These are phyloP conservation scores for Phrynosoma platyrhinos DNA, from an alignment of 2,113 vertebrate genomes.

Conservation along the genomic window DNA sequence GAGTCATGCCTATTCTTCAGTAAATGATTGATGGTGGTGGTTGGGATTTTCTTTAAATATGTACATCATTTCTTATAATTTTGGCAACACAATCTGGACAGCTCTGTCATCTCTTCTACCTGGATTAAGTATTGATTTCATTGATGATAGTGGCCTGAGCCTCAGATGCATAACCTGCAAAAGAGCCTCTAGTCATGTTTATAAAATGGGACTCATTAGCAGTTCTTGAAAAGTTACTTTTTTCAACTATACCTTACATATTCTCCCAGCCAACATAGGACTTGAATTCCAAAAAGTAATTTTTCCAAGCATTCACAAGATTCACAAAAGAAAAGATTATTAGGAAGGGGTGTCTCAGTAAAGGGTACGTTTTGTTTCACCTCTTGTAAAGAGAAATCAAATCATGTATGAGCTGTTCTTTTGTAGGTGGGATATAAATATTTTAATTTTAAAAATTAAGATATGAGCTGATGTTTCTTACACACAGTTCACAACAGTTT, in stretches of 20 bases:
- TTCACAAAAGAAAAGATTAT: too few species aligned
- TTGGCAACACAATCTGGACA: not conserved
- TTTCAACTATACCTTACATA: not conserved
- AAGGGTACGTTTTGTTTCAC: not conserved
- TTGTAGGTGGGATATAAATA: too few species aligned
- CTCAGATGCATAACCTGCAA: not conserved
- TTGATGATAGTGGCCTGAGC: not conserved
- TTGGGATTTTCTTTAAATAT: not conserved
- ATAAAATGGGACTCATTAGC: not conserved
- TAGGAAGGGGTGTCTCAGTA: too few species aligned
- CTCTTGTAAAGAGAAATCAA: not conserved
- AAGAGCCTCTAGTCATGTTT: not conserved
- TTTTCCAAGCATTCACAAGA: too few species aligned
- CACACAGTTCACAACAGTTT: not conserved
- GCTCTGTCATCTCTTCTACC: not conserved
- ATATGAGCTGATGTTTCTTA: not conserved
- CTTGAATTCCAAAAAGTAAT: too few species aligned
- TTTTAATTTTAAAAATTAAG: not conserved
- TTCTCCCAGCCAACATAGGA: too few species aligned
- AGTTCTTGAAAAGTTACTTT: too few species aligned
- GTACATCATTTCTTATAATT: not conserved
- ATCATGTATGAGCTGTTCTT: not conserved
- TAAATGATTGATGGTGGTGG: not conserved
- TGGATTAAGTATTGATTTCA: not conserved
- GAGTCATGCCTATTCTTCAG: not conserved